Base-by-base conservation (phyloP, 2,888 invertebrate species). In the Drosophila paucipuncta region DNA sequence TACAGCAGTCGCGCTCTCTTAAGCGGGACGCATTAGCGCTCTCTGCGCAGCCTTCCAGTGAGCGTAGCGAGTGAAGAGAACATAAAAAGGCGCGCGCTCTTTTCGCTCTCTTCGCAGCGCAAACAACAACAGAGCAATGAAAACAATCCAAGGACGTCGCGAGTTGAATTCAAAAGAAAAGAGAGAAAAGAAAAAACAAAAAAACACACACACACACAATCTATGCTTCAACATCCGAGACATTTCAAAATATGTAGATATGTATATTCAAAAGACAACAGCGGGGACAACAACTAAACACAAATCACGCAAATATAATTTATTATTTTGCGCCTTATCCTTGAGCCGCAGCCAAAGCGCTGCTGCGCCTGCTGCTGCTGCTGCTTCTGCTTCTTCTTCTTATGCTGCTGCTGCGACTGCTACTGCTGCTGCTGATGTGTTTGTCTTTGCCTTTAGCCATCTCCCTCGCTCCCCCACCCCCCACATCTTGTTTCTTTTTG, bases 271-370 rank as follows among this genome's bases (percentile, higher is more conserved):
- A 41, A 61, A 35, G 47, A 61, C 49, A 76, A 64, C 35, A 47
- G 49, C 37, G 74, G 61, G 47, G 52, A 60, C 16, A 76, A 80
- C 72, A 75, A 82, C 76, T 78, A 81, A 82, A 88, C 82, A 90
- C 89, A 90, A 87, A 90, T 87, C 89, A 90, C 82, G 84, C 78
- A 87, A 88, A 91, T 89, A 88, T 88, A 88, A 88, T 88, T 88
- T 88, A 88, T 88, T 88, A 88, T 88, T 86, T 87, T 82, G 81
- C 74, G 91, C 82, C 85, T 88, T 88, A 88, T 88, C 87, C 87
- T 82, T 91, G 91, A 87, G 90, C 88, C 85, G 78, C 87, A 88
- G 87, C 83, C 85, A 81, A 86, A 79, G 61, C 85, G 70, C 73
- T 39, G 57, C 57, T 39, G 57, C 57, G 9, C 37, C 57, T 37